Percentiles rank a stretch among this genome's conserved stretches.
Conservation (phyloP, 2,113 vertebrate species). For the Peromyscus polionotus region DNA sequence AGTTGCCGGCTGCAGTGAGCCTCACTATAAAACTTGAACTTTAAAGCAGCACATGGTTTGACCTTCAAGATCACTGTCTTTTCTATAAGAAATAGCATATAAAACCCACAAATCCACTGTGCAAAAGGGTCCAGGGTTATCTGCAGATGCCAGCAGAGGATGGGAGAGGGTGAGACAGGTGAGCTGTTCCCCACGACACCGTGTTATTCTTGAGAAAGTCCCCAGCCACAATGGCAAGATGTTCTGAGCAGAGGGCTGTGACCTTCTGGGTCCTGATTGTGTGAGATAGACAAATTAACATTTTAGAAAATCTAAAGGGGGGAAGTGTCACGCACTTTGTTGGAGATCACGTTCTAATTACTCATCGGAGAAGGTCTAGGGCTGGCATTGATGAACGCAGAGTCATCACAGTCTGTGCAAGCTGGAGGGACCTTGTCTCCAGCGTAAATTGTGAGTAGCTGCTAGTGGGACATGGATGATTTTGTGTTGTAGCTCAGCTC, state of each 20-base stretch:
- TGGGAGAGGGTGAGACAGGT: background rate
- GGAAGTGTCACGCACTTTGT: background rate
- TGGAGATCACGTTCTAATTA: constrained; percentile 2
- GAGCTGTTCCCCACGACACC: background rate
- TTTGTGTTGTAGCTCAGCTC: background rate
- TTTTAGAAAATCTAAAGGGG: background rate
- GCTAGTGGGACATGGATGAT: background rate
- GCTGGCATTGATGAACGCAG: background rate
- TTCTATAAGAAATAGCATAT: background rate
- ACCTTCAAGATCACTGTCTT: background rate
- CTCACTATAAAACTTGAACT: constrained; percentile 34
- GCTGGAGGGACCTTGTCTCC: background rate
- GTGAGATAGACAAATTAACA: constrained; percentile 4
- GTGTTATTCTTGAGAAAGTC: background rate
- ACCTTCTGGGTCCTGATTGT: constrained; percentile 18
- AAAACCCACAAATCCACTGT: background rate
- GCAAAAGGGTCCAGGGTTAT: background rate
- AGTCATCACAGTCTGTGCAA: constrained; percentile 33
- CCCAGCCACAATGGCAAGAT: background rate
- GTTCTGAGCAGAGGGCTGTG: background rate
- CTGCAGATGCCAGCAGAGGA: background rate
- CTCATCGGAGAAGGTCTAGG: constrained; percentile 19
- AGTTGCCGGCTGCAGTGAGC: background rate
- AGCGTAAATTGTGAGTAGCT: background rate
- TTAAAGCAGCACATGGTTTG: background rate